phyloP scores from a whole-genome alignment of 2,113 vertebrate genomes.

The Nothocercus julius region DNA sequence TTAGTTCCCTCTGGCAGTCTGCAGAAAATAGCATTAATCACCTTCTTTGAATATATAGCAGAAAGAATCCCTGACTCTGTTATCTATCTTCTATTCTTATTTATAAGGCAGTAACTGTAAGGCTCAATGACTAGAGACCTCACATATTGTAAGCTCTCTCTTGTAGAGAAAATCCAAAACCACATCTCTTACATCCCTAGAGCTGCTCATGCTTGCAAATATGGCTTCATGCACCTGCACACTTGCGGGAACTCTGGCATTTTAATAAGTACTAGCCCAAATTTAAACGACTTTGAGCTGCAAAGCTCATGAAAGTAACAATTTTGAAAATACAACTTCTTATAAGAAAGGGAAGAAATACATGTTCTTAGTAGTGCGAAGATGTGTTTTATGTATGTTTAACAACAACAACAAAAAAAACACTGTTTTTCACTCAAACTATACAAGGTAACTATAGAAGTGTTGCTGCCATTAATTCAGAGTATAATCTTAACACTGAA shows the following conservation, averaged over 20 bases:
- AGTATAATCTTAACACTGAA: background rate
- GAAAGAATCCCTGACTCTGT: background rate
- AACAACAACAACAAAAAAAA: background rate
- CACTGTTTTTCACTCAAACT: background rate
- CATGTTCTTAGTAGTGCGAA: background rate
- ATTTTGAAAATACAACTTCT: background rate
- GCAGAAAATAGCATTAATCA: background rate
- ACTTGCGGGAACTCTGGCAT: background rate
- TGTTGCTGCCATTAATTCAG: background rate
- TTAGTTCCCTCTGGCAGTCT: background rate
- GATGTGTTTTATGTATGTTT: accelerated
- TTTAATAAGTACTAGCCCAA: background rate
- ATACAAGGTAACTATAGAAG: background rate
- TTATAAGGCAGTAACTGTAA: background rate
- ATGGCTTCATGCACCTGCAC: accelerated
- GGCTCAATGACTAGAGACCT: background rate
- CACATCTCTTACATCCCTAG: background rate
- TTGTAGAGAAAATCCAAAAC: background rate
- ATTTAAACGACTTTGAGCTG: background rate
- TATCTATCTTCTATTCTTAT: background rate
- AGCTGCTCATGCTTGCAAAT: background rate
- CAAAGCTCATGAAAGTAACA: background rate
- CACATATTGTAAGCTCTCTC: background rate
- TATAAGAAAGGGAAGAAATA: background rate
- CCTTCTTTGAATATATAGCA: background rate